Evolutionary conservation across 35 echinoderm and acorn worm species (phyloP).

Genomic region (Apostichopus parvimensis): DNA sequence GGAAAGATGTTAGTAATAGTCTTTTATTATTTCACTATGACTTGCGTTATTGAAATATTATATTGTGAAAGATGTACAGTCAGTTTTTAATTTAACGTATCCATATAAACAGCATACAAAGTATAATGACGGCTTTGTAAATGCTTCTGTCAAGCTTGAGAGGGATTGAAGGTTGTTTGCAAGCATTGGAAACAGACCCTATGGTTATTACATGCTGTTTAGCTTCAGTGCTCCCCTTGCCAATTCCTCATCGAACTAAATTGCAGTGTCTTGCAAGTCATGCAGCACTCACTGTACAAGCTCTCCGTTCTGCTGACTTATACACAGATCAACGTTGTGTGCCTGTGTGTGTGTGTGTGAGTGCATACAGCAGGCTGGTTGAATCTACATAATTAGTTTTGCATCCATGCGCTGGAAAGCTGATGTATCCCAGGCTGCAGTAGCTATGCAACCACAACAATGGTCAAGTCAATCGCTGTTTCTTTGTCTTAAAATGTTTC

Average conservation of each 20-base stretch:
- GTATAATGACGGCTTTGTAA: background rate
- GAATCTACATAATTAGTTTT: conserved; percentile 55
- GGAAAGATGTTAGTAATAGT: no score
- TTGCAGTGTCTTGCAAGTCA: background rate
- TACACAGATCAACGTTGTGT: background rate
- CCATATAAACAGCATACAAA: no score
- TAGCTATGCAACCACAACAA: conserved; percentile 47
- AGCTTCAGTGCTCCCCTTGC: no score
- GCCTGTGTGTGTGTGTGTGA: no score
- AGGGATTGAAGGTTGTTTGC: no score
- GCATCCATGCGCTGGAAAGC: background rate
- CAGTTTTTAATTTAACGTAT: no score
- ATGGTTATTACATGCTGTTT: no score
- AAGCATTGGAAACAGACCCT: no score
- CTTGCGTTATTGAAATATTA: no score
- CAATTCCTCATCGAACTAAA: background rate
- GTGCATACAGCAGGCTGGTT: conserved; percentile 15
- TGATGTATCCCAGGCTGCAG: conserved; percentile 11
- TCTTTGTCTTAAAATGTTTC: background rate
- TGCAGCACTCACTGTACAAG: background rate
- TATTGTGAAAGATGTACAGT: no score
- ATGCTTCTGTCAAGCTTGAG: no score
- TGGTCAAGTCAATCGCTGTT: conserved; percentile 10
- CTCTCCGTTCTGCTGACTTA: background rate
- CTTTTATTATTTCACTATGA: no score